Evolutionary conservation across 2,888 invertebrate species (phyloP).

Genomic region (Lithodes maja): DNA sequence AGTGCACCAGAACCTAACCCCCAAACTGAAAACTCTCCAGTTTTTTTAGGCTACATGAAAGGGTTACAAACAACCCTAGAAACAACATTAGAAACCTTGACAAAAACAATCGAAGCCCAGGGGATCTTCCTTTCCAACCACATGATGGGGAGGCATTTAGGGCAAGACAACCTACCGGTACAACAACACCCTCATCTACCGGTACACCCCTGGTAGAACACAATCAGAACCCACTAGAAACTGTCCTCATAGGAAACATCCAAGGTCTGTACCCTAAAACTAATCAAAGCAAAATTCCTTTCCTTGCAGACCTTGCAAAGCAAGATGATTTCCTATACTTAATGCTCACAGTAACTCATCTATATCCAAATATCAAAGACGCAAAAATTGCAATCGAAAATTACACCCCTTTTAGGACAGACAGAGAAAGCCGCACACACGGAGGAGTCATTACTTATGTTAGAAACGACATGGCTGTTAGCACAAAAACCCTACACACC

Average conservation of each 20-base stretch:
- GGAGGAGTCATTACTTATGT: conserved; percentile 21
- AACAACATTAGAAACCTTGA: background rate
- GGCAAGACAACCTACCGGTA: no score
- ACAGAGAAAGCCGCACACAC: background rate
- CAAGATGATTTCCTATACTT: background rate
- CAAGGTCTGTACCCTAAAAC: conserved; percentile 18
- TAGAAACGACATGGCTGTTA: conserved; percentile 1
- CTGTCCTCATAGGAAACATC: background rate
- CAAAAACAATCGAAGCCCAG: conserved; percentile 10
- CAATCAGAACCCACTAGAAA: background rate
- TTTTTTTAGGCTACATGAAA: background rate
- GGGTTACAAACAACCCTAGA: background rate
- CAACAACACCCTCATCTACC: background rate
- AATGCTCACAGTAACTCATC: background rate
- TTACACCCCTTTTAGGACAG: background rate
- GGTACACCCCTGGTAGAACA: background rate
- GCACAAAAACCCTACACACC: background rate
- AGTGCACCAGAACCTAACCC: background rate
- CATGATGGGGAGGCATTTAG: background rate
- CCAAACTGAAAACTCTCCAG: background rate
- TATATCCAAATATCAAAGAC: background rate
- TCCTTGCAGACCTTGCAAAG: background rate
- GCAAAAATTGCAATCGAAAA: background rate
- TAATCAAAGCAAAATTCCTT: conserved; percentile 12
- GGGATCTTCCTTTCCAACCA: background rate